Evolutionary conservation across 2,888 invertebrate species (phyloP).

Genomic region (Caradrina clavipalpis): DNA sequence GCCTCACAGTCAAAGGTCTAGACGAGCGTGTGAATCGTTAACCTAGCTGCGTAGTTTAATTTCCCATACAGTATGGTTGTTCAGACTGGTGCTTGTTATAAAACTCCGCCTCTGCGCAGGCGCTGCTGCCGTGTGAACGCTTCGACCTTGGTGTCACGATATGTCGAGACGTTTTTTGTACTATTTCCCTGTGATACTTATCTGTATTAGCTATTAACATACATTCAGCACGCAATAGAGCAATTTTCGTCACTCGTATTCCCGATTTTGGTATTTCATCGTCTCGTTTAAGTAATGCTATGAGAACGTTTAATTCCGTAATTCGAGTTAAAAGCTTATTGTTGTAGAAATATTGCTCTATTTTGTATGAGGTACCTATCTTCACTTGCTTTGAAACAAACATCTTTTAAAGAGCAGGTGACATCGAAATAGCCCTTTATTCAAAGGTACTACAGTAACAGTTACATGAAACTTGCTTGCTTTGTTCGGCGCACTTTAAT

Average conservation of each 20-base stretch:
- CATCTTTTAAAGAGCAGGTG: not conserved
- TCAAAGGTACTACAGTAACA: slow-evolving; percentile 2
- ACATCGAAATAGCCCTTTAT: not conserved
- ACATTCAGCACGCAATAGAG: slow-evolving; percentile 49
- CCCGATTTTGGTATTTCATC: slow-evolving; percentile 38
- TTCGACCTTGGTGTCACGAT: slow-evolving; percentile 81
- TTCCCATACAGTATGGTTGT: slow-evolving; percentile 69
- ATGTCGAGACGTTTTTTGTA: slow-evolving; percentile 65
- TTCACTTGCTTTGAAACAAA: not conserved
- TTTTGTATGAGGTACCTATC: slow-evolving; percentile 2
- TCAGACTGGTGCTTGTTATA: slow-evolving; percentile 50
- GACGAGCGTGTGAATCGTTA: slow-evolving; percentile 57
- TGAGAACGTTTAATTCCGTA: slow-evolving; percentile 37
- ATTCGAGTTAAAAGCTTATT: slow-evolving; percentile 33
- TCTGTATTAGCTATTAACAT: slow-evolving; percentile 62
- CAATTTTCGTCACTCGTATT: slow-evolving; percentile 40
- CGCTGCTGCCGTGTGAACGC: slow-evolving; percentile 84
- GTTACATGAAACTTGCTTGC: slow-evolving; percentile 16
- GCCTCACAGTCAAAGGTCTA: slow-evolving; percentile 26
- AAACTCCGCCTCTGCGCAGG: slow-evolving; percentile 43
- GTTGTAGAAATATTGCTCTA: slow-evolving; percentile 31
- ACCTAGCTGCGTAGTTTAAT: slow-evolving; percentile 59
- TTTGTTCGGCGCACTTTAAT: slow-evolving; percentile 29
- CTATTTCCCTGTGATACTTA: slow-evolving; percentile 69
- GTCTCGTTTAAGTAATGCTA: slow-evolving; percentile 39